Evolutionary conservation across 64 coral and sea anemone genomes (phyloP).

Genomic region (Actinia tenebrosa): DNA sequence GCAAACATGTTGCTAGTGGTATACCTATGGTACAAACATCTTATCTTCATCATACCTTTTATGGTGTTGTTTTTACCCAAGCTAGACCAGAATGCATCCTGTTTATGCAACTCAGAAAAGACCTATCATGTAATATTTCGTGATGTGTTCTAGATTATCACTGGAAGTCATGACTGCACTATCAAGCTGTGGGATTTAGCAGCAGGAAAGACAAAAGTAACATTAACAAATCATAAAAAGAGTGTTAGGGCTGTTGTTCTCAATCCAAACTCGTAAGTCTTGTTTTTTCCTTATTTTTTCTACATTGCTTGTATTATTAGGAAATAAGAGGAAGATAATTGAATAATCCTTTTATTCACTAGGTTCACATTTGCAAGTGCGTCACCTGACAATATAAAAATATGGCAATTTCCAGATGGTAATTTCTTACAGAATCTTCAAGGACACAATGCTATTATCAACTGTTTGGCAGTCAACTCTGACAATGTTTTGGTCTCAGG

Average conservation of each 20-base stretch:
- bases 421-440: constrained; percentile 95
- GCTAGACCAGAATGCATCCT: too few species aligned
- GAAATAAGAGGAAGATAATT: too few species aligned
- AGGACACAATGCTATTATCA: constrained; percentile 95
- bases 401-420: constrained; percentile 99
- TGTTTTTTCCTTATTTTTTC: background rate
- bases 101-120: too few species aligned
- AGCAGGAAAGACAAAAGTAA: constrained; percentile 85
- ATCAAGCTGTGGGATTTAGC: constrained; percentile 94
- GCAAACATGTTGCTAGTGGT: too few species aligned
- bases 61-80: too few species aligned
- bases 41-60: too few species aligned
- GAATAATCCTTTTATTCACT: background rate
- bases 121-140: too few species aligned
- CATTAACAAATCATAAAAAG: constrained; percentile 98
- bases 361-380: constrained; percentile 95
- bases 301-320: background rate
- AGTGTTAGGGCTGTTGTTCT: constrained; percentile 79
- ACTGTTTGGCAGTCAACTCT: constrained; percentile 95
- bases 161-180: constrained; percentile 96
- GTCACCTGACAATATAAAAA: constrained; percentile 98
- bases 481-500: constrained; percentile 96
- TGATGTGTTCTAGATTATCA: constrained; percentile 52
- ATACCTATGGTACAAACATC: too few species aligned
- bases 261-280: constrained; percentile 86